Evolutionary conservation across 2,797 vertebrate genomes (phyloP), one percentile per base, ranked within the genome.

Genomic region (Micrastur ruficollis): DNA sequence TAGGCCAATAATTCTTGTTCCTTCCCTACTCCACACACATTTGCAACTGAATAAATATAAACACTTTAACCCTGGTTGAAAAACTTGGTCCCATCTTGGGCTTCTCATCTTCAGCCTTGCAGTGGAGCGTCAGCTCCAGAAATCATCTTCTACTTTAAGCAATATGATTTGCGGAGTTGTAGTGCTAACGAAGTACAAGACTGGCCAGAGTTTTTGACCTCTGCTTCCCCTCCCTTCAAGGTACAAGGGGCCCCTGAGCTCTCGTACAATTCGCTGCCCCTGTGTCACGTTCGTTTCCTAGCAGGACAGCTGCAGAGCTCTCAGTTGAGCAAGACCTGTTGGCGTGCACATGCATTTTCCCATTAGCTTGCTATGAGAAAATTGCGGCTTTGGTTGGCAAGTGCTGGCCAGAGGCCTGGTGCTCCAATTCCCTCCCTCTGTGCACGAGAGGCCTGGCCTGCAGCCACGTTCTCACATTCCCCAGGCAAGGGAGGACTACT

Each of bases 321-420:
- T 81, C 67, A 1, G 16, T 34, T 52, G 78, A 96, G 90, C 84
- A 80, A 85, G 88, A 84, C 40, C 55, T 50, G 3, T 8, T 32
- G 89, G 58, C n/a, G 8, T 31, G 20, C 62, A 83, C 34, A 46
- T 81, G 66, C 8, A 2, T 74, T 95, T 92, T 89, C 50, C 89
- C 62, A 16, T 82, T 79, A n/a, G 50, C 81, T 93, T 79, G 82
- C 90, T 27, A 4, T 68, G 86, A 95, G 91, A 90, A 97, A 92
- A 92, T 49, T 20, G 7, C 66, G 71, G 92, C 88, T 80, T 67
- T 59, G 92, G 90, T 74, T 86, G 92, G 86, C 71, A 81, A 94
- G 40, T 59, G 58, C 84, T 85, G 84, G 90, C 93, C 93, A 89
- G 86, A 58, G 90, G 67, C 73, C 81, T 67, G 44, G 63, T 72